These are phyloP conservation scores for Myopa tessellatipennis DNA, from an alignment of 2,888 invertebrate species.

Conservation along the genomic window DNA sequence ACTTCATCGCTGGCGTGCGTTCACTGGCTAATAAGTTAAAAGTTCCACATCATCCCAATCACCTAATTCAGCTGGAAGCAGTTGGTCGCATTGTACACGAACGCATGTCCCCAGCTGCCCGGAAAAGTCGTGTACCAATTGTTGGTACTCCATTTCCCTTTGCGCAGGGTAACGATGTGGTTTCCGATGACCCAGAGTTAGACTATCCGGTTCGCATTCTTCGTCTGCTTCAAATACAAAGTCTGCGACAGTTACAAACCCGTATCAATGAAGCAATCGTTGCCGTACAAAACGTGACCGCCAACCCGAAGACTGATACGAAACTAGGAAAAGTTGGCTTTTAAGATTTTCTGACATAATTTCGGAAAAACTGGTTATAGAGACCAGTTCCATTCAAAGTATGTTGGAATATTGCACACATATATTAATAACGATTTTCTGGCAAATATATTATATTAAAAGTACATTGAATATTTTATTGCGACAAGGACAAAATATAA, in stretches of 20 bases:
- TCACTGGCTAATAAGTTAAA: conserved; percentile 82
- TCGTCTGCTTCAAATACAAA: conserved; percentile 76
- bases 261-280: conserved; percentile 95
- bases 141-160: conserved; percentile 77
- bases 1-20: conserved; percentile 86
- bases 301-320: conserved; percentile 96
- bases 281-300: conserved; percentile 90
- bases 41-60: conserved; percentile 83
- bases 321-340: conserved; percentile 90
- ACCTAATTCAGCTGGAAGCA: conserved; percentile 79
- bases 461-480: not conserved
- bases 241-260: conserved; percentile 78
- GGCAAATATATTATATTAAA: not conserved
- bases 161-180: conserved; percentile 73
- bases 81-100: conserved; percentile 74
- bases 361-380: no score
- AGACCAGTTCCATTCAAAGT: not conserved
- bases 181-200: conserved; percentile 72
- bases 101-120: conserved; percentile 72
- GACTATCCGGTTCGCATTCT: conserved; percentile 82
- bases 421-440: not conserved
- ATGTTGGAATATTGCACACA: not conserved
- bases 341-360: not conserved
- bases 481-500: not conserved
- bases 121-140: conserved; percentile 55